Conservation (phyloP, 2,888 invertebrate genomes). For the Abrostola triplasia region DNA sequence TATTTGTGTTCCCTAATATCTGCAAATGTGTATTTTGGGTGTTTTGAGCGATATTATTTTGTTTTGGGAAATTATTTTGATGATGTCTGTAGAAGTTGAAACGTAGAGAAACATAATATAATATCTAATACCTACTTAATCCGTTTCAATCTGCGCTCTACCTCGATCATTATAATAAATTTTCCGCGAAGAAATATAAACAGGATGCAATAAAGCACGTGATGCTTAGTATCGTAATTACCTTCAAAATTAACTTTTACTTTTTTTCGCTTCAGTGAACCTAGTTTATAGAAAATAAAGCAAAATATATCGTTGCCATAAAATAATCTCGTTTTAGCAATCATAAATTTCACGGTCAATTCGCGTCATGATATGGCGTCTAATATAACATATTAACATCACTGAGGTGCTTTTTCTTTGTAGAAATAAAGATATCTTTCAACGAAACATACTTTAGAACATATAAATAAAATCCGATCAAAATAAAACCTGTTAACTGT, state of each 20-base stretch:
- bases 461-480: no score
- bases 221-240: conserved; percentile 10
- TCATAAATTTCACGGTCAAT: conserved; percentile 51
- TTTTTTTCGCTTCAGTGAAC: no score
- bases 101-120: no score
- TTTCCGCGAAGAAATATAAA: conserved; percentile 1
- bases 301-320: conserved; percentile 44
- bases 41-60: not conserved
- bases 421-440: conserved; percentile 11
- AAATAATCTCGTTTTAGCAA: conserved; percentile 47
- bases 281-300: conserved; percentile 41
- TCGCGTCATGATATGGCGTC: conserved; percentile 27
- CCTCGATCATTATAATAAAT: no score
- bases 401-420: conserved; percentile 27
- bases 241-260: conserved; percentile 7
- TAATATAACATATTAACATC: conserved; percentile 20
- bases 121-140: no score
- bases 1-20: conserved; percentile 1
- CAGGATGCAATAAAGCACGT: conserved; percentile 10
- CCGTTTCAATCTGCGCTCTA: no score
- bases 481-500: no score
- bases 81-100: no score
- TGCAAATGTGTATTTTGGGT: not conserved
- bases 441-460: not conserved
- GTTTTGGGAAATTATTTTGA: not conserved